Evolutionary conservation across 1,140 invertebrate species (phyloP), one percentile per base, ranked within the genome.

Genomic region (Brachionus paranguensis): DNA sequence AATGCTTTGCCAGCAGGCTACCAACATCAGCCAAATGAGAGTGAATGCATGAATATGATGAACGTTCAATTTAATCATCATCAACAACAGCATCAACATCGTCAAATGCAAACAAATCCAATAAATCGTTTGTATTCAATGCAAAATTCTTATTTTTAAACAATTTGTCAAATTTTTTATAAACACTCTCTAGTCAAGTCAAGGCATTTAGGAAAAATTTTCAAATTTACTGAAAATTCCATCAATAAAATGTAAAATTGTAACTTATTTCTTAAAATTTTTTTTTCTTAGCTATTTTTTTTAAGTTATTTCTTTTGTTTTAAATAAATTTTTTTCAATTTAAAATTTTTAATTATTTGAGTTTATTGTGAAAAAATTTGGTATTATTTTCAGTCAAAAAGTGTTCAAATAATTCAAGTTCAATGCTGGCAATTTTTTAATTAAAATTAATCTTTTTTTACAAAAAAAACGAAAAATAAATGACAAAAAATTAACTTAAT

Each of bases 131-230:
- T 81, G 12, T 81, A 81, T 27, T 81, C 78, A 81, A 81, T 81
- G 78, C 78, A 81, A 41, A 81, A 64, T 68, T 81, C 78, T 45
- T 81, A 81, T 64, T 81, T n/a, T n/a, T n/a, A n/a, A n/a, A n/a
- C n/a, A n/a, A n/a, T n/a, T n/a, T n/a, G n/a, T n/a, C n/a, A n/a
- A n/a, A n/a, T n/a, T n/a, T n/a, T n/a, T n/a, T n/a, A n/a, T n/a
- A n/a, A n/a, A n/a, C n/a, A n/a, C n/a, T 55, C 53, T 55, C 29
- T 78, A 29, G 29, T 81, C 78, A 60, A 81, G 53, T 81, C 29
- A 64, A 64, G 41, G 78, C 78, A 81, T 81, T 81, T 81, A 64
- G 17, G 33, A 72, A 43, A 20, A 43, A 41, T 64, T 60, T 81
- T 81, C 17, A 64, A 64, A 24, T 27, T 60, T 24, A 68, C 20